phyloP scores from a whole-genome alignment of 2,797 vertebrate species.

The Borostomias antarcticus region DNA sequence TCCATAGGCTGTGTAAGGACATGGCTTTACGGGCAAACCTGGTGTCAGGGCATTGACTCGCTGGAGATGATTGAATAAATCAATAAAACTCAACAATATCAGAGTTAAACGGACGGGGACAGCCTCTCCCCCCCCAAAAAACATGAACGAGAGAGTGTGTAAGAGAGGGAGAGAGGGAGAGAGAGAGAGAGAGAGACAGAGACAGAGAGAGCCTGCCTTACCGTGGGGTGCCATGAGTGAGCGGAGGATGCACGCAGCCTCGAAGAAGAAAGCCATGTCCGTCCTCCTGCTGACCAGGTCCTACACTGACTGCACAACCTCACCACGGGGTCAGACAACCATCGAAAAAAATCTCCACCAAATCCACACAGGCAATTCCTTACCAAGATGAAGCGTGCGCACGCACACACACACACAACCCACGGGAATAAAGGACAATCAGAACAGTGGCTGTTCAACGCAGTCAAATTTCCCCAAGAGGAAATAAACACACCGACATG shows the following conservation, averaged over 20 bases:
- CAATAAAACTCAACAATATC: neutral
- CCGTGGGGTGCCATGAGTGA: slow-evolving; percentile 57
- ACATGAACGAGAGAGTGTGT: too few species aligned
- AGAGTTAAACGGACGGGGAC: neutral
- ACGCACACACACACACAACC: slow-evolving; percentile 15
- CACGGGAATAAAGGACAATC: too few species aligned
- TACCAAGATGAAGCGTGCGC: slow-evolving; percentile 29
- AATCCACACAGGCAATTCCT: neutral
- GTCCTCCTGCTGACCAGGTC: neutral
- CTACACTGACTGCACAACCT: neutral
- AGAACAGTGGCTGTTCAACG: too few species aligned
- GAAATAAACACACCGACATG: neutral
- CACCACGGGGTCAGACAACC: neutral
- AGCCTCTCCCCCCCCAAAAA: too few species aligned
- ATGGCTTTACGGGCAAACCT: neutral
- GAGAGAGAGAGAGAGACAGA: slow-evolving; percentile 5
- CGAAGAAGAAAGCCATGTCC: slow-evolving; percentile 73
- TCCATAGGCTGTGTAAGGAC: neutral
- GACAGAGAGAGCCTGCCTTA: slow-evolving; percentile 47
- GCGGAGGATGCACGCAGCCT: slow-evolving; percentile 57
- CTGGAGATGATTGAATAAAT: neutral
- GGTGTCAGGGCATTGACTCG: neutral
- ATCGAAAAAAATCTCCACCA: neutral
- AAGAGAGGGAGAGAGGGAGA: neutral
- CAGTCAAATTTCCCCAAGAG: slow-evolving; percentile 45